These are phyloP conservation scores for Tauraco erythrolophus DNA, from an alignment of 2,113 vertebrate genomes.

Conservation along the genomic window DNA sequence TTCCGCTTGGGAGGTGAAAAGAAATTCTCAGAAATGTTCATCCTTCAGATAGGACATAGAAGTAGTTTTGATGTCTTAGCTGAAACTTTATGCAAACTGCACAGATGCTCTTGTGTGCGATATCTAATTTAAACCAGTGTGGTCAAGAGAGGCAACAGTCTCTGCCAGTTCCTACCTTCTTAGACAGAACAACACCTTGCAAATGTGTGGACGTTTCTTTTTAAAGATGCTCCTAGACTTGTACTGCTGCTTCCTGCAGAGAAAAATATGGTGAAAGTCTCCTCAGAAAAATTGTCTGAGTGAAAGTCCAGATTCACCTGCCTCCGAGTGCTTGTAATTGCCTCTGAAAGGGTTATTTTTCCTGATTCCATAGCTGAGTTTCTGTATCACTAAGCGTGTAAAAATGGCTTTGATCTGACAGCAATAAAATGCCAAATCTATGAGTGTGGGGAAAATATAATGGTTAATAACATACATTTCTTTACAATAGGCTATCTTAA, in stretches of 20 bases:
- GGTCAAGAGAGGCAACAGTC: background rate
- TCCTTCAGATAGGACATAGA: background rate
- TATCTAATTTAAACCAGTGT: background rate
- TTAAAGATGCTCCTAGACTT: background rate
- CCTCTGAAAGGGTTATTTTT: background rate
- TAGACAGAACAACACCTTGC: background rate
- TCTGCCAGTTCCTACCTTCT: background rate
- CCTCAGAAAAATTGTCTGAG: background rate
- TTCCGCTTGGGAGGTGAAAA: background rate
- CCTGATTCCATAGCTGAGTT: background rate
- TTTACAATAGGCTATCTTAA: background rate
- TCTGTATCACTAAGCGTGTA: background rate
- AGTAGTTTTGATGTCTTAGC: background rate
- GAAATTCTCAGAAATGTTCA: background rate
- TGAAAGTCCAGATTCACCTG: background rate
- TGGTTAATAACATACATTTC: background rate
- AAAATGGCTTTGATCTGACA: background rate
- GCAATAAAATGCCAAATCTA: background rate
- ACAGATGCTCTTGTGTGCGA: background rate
- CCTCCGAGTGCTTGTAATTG: background rate
- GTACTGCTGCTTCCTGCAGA: background rate
- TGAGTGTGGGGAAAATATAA: background rate
- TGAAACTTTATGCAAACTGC: background rate
- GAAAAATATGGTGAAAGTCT: accelerated
- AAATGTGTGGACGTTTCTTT: background rate